Base-by-base conservation (phyloP, 2,888 invertebrate genomes). In the Paralinhomoeus sp. region DNA sequence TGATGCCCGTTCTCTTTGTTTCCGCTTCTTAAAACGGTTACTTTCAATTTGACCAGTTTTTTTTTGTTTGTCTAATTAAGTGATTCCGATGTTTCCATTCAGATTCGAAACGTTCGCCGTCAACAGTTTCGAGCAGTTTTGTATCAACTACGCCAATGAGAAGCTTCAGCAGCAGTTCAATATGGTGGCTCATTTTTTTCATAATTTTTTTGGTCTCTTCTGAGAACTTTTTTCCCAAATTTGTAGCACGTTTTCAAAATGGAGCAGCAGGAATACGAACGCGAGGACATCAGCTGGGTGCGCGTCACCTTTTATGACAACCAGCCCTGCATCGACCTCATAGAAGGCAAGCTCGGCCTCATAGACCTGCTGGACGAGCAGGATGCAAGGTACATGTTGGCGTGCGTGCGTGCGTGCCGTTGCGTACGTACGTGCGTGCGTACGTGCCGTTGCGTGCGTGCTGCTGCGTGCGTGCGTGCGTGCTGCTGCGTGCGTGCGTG, bases 231-330 rank as follows among this genome's bases (percentile, higher is more conserved):
- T 18, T 2, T 20, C 12, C 34, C 27, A 2, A 34, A 17, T 44
- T 62, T 63, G 2, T 61, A 73, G 70, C 93, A 97, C 63, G 91
- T 97, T 0, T 97, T 97, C 66, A 93, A 93, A 66, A 63, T 97
- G 47, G 93, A 97, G 60, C 93, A 97, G 68, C 91, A 93, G 60
- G 93, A 93, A 60, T 97, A 97, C 67, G 75, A 89, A 5, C 78
- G 80, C 64, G 97, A 97, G 64, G 83, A 81, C 52, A 91, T 40
- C 27, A 9, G 27, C 12, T 5, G 27, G 12, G 27, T 5, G 27
- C 97, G 93, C 93, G 91, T 93, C 50, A 85, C 87, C 58, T 97
- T 89, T 69, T 87, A 85, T 67, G 93, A 97, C 71, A 97, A 97
- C 70, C 93, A 97, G 64, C 91, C 91, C 0, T 93, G 93, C 59